Percentiles rank a stretch among this genome's conserved stretches.
phyloP scores from a whole-genome alignment of 2,113 vertebrate species.

The Daphoenositta chrysoptera region DNA sequence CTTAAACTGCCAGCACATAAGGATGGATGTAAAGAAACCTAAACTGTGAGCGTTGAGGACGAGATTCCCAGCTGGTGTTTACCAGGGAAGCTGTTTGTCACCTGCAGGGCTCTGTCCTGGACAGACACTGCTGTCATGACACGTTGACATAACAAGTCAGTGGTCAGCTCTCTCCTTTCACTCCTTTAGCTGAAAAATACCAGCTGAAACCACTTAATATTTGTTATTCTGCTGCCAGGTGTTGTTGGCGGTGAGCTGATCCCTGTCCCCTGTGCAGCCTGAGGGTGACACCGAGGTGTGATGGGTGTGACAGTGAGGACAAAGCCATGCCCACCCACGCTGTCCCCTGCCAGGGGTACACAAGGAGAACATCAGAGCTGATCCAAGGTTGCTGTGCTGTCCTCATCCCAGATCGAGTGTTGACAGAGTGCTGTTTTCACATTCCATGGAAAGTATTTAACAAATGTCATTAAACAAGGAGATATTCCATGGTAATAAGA shows the following conservation, averaged over 20 bases:
- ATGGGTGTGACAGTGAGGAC: background rate
- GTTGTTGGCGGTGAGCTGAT: background rate
- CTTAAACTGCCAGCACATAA: background rate
- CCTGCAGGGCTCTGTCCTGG: background rate
- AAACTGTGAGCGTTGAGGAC: fast-evolving
- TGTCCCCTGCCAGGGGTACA: background rate
- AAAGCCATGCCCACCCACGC: background rate
- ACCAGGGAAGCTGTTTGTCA: background rate
- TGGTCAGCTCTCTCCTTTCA: background rate
- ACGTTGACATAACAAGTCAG: background rate
- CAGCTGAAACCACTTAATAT: background rate
- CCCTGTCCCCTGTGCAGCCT: background rate
- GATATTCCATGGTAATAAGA: background rate
- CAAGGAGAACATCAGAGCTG: background rate
- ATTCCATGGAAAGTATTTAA: background rate
- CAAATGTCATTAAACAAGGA: background rate
- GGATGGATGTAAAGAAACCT: background rate
- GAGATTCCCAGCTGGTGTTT: background rate
- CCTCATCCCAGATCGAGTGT: background rate
- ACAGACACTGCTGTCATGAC: background rate
- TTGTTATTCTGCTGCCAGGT: background rate
- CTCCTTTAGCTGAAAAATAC: background rate
- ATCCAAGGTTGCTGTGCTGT: background rate
- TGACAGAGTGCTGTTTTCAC: background rate
- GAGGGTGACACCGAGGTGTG: background rate